Conservation (phyloP, 2,113 vertebrate genomes). For the Callopanchax toddi region DNA sequence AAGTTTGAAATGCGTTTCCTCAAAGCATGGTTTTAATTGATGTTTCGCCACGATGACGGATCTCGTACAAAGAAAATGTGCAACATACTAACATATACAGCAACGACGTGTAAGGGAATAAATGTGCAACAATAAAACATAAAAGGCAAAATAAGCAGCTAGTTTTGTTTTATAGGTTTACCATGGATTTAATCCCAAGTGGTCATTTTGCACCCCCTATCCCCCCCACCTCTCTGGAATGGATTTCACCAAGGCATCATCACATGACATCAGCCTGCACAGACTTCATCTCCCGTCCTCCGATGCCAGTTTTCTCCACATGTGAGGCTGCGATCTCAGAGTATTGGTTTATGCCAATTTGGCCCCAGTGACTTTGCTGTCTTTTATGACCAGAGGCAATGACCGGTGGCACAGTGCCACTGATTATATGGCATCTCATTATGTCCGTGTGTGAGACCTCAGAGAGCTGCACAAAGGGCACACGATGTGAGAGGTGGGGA, state of each 20-base stretch:
- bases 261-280: constrained; percentile 33
- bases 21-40: background rate
- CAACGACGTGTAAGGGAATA: too few relatives aligned
- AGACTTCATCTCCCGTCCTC: constrained; percentile 34
- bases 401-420: constrained; percentile 36
- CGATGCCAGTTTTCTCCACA: constrained; percentile 56
- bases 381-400: constrained; percentile 61
- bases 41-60: too few relatives aligned
- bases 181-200: constrained; percentile 74
- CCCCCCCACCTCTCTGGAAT: constrained; percentile 60
- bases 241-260: constrained; percentile 67
- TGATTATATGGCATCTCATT: constrained; percentile 49
- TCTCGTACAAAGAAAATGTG: too few relatives aligned
- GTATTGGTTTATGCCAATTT: constrained; percentile 44
- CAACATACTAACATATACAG: too few relatives aligned
- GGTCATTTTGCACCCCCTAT: constrained; percentile 54
- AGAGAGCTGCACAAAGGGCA: constrained; percentile 57
- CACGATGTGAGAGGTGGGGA: constrained; percentile 43
- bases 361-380: constrained; percentile 35
- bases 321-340: constrained; percentile 48
- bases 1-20: background rate
- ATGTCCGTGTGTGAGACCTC: constrained; percentile 59
- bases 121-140: too few relatives aligned
- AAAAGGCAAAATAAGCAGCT: too few relatives aligned
- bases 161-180: background rate